Conservation (phyloP, 2,113 vertebrate genomes). For the Barbus barbus region DNA sequence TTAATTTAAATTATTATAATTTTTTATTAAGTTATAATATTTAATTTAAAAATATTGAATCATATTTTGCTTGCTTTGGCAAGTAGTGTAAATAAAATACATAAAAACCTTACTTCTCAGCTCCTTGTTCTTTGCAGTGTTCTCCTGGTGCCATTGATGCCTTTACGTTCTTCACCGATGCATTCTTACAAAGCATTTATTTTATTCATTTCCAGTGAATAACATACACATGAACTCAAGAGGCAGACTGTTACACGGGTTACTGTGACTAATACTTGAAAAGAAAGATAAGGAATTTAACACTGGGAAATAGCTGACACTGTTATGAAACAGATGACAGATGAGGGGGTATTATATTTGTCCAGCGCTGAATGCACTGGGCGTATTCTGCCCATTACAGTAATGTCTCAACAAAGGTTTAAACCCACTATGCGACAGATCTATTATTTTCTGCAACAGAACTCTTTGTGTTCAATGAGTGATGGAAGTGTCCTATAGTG, state of each 20-base stretch:
- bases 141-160: neutral
- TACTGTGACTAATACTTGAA: conserved; percentile 9
- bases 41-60: neutral
- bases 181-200: neutral
- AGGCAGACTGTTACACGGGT: neutral
- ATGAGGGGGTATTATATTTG: neutral
- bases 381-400: conserved; percentile 5
- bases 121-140: neutral
- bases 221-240: neutral
- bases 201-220: neutral
- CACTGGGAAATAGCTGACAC: neutral
- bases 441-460: neutral
- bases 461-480: neutral
- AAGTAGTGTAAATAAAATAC: neutral
- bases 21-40: neutral
- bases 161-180: neutral
- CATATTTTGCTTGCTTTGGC: neutral
- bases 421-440: neutral
- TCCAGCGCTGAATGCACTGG: conserved; percentile 11
- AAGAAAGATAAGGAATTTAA: neutral
- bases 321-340: neutral
- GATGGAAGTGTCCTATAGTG: neutral
- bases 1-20: too few species aligned
- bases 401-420: neutral
- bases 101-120: neutral